Evolutionary conservation across 2,888 invertebrate genomes (phyloP).

Genomic region (Eristalinus sepulchralis): DNA sequence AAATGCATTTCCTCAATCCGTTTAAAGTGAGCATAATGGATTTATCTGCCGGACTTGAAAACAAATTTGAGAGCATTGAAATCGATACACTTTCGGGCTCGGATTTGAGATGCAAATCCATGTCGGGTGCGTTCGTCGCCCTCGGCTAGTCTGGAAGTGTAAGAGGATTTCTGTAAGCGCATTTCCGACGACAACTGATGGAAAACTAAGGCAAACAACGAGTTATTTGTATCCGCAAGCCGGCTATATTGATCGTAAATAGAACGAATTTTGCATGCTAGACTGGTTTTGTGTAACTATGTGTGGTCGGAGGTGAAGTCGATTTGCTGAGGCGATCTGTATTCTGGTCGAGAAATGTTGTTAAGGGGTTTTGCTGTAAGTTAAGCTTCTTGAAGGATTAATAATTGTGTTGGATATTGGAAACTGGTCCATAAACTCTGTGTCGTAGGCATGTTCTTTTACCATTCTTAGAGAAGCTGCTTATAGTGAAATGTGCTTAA

Average conservation of each 20-base stretch:
- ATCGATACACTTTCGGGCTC: conserved; percentile 63
- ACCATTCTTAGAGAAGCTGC: background rate
- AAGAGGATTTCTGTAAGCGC: conserved; percentile 69
- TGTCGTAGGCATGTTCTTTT: background rate
- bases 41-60: conserved; percentile 63
- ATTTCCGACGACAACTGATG: conserved; percentile 35
- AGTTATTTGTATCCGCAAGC: conserved; percentile 41
- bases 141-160: background rate
- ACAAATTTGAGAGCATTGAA: conserved; percentile 50
- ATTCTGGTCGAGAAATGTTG: background rate
- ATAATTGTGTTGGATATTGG: background rate
- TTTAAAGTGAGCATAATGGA: conserved; percentile 67
- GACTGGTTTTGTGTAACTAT: conserved; percentile 50
- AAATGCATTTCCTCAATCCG: conserved; percentile 59
- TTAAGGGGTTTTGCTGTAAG: background rate
- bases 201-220: conserved; percentile 43
- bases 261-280: conserved; percentile 49
- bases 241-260: conserved; percentile 33
- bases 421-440: background rate
- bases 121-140: conserved; percentile 30
- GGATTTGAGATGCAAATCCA: conserved; percentile 60
- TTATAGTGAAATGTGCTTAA: background rate
- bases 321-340: background rate
- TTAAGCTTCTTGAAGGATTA: background rate
- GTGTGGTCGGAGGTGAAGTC: conserved; percentile 9